A percentile compares a stretch with the other conserved stretches of the same genome.
Evolutionary conservation across 2,797 vertebrate species (phyloP).

Genomic region (Melanotaenia boesemani): DNA sequence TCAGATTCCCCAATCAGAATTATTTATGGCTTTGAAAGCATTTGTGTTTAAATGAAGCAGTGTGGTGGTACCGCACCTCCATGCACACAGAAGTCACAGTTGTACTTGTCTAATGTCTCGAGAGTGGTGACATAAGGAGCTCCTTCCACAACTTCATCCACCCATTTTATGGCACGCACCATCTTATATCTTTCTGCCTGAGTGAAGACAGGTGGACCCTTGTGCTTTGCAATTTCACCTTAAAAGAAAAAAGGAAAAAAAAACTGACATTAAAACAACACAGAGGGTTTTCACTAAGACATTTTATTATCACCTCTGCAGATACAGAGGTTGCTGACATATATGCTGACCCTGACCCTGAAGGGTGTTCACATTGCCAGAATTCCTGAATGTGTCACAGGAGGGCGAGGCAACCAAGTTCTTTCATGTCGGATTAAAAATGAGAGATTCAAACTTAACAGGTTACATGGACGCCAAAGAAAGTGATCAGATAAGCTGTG

Average conservation of each 20-base stretch:
- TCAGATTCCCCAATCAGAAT: neutral
- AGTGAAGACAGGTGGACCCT: conserved; percentile 97
- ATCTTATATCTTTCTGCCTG: conserved; percentile 97
- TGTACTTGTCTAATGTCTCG: conserved; percentile 93
- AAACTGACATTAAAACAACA: neutral
- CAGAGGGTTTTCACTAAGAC: no score
- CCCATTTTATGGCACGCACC: conserved; percentile 98
- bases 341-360: conserved; percentile 8
- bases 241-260: conserved; percentile 15
- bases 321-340: conserved; percentile 18
- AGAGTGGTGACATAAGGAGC: conserved; percentile 97
- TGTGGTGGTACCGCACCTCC: conserved; percentile 62
- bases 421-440: neutral
- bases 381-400: conserved; percentile 11
- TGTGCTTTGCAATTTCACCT: conserved; percentile 98
- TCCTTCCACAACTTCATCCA: conserved; percentile 94
- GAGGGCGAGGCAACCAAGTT: conserved; percentile 8
- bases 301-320: neutral
- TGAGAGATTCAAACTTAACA: neutral
- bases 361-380: conserved; percentile 34
- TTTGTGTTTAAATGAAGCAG: neutral
- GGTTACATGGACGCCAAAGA: neutral
- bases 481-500: neutral
- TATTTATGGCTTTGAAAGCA: neutral
- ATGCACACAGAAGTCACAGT: conserved; percentile 95